Evolutionary conservation across 2,113 vertebrate species (phyloP).

Genomic region (Entomyzon cyanotis): DNA sequence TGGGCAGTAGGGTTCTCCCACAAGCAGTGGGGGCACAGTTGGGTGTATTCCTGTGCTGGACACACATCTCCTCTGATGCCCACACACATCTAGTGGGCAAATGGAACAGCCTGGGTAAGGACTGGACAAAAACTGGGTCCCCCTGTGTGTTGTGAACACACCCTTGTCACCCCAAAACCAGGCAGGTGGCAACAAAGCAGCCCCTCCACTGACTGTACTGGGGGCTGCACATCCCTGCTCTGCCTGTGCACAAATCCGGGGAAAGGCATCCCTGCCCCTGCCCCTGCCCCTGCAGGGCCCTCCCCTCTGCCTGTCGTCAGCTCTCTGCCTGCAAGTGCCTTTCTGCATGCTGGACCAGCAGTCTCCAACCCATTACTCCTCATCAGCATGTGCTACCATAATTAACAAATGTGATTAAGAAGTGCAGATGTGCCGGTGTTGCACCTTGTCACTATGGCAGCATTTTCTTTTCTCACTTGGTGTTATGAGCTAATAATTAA

Average conservation of each 20-base stretch:
- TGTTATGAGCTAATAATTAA: slow-evolving; percentile 45
- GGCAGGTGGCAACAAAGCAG: background rate
- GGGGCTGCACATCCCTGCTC: background rate
- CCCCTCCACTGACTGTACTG: fast-evolving
- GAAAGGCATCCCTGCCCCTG: background rate
- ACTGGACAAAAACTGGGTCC: background rate
- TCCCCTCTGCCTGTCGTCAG: fast-evolving
- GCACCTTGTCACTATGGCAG: slow-evolving; percentile 1
- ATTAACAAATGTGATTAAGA: background rate
- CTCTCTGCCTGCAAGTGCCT: background rate
- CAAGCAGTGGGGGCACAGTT: fast-evolving
- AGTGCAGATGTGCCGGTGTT: background rate
- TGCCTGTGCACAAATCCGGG: fast-evolving
- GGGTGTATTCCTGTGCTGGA: fast-evolving
- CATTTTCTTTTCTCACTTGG: slow-evolving; percentile 8
- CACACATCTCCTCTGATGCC: fast-evolving
- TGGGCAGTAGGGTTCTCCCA: background rate
- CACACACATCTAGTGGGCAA: fast-evolving
- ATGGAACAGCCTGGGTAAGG: background rate
- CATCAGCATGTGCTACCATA: background rate
- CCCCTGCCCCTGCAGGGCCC: background rate
- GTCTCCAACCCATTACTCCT: background rate
- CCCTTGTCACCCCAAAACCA: fast-evolving
- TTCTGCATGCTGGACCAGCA: background rate
- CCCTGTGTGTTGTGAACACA: fast-evolving